These are phyloP conservation scores for Philonicus albiceps DNA, from an alignment of 2,888 invertebrate genomes.

Conservation along the genomic window DNA sequence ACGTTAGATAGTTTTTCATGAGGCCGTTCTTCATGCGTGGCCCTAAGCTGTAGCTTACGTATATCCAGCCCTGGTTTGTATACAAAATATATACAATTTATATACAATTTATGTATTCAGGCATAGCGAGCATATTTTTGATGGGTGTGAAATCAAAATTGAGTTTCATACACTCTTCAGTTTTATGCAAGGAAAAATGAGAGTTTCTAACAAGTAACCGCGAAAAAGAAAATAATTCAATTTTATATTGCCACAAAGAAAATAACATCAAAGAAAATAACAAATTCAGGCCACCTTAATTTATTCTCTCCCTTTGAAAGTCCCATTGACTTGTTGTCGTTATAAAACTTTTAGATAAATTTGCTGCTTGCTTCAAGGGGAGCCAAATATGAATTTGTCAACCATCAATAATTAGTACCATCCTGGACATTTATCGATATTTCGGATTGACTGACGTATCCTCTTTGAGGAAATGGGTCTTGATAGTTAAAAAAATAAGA, in stretches of 20 bases:
- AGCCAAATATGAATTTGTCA: background rate
- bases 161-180: too few relatives aligned
- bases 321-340: background rate
- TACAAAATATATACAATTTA: too few relatives aligned
- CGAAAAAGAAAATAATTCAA: background rate
- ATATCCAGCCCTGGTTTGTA: too few relatives aligned
- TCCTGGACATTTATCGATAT: background rate
- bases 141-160: too few relatives aligned
- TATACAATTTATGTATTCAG: too few relatives aligned
- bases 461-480: background rate
- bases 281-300: background rate
- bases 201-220: background rate
- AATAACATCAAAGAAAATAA: background rate
- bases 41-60: too few relatives aligned
- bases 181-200: too few relatives aligned
- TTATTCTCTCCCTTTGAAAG: background rate
- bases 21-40: too few relatives aligned
- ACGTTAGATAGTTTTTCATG: too few relatives aligned
- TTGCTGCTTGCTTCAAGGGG: background rate
- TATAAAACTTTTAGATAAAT: background rate
- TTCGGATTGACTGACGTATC: background rate
- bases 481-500: background rate
- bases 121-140: too few relatives aligned
- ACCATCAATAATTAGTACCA: background rate
- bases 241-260: background rate